Conservation (phyloP, 35 echinoderm and acorn worm species). For the Diadema setosum region DNA sequence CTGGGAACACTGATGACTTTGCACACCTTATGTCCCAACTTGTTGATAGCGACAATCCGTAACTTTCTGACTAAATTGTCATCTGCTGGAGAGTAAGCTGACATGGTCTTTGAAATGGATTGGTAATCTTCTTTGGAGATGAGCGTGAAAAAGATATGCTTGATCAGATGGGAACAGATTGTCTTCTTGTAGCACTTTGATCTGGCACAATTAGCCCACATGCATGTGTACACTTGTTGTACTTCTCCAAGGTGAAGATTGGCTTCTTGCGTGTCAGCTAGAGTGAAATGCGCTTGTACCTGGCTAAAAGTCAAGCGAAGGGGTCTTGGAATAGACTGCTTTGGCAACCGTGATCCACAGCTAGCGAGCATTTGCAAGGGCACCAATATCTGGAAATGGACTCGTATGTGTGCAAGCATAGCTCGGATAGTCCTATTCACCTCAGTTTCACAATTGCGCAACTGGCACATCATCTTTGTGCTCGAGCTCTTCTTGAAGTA, state of each 20-base stretch:
- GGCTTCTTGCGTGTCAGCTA: conserved; percentile 56
- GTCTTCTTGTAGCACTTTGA: conserved; percentile 56
- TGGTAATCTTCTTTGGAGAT: conserved; percentile 43
- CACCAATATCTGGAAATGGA: conserved; percentile 53
- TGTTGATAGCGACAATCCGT: not conserved
- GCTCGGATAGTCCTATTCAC: conserved; percentile 46
- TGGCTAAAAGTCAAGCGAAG: conserved; percentile 45
- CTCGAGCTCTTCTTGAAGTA: conserved; percentile 49
- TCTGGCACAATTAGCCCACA: conserved; percentile 55
- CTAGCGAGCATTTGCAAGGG: not conserved
- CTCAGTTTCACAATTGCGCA: conserved; percentile 37
- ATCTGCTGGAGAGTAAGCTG: not conserved
- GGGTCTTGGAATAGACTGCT: conserved; percentile 9
- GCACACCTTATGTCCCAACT: not conserved
- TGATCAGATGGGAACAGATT: conserved; percentile 48
- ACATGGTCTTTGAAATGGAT: conserved; percentile 23
- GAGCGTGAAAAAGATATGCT: conserved; percentile 47
- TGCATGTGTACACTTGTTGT: conserved; percentile 48
- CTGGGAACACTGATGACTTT: not conserved
- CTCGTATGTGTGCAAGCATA: conserved; percentile 59
- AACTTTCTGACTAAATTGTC: not conserved
- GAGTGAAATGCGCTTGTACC: conserved; percentile 54
- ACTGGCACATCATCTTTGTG: conserved; percentile 25
- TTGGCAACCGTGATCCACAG: not conserved
- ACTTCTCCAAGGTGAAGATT: conserved; percentile 56